phyloP scores from a whole-genome alignment of 2,888 invertebrate genomes.

The Andrena minutula region DNA sequence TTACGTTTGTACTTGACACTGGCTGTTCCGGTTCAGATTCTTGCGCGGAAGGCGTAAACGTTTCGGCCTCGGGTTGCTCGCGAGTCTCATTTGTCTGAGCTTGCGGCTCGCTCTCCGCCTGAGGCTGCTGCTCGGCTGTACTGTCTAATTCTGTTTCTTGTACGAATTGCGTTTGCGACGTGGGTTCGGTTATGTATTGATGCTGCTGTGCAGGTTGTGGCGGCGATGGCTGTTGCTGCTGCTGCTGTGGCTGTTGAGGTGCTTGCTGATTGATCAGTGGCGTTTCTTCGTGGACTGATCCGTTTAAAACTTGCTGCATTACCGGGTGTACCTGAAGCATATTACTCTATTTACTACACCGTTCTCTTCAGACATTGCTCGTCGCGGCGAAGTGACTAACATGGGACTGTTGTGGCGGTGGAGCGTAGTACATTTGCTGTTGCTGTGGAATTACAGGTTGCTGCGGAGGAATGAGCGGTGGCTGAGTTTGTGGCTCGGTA shows the following conservation, averaged over 20 bases:
- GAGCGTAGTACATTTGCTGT: slow-evolving; percentile 75
- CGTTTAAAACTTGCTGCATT: slow-evolving; percentile 82
- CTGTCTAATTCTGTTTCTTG: slow-evolving; percentile 80
- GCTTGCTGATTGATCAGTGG: slow-evolving; percentile 80
- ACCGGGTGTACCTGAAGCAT: slow-evolving; percentile 79
- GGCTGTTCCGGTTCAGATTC: slow-evolving; percentile 84
- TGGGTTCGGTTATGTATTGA: slow-evolving; percentile 76
- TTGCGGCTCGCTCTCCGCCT: slow-evolving; percentile 79
- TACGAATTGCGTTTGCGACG: slow-evolving; percentile 79
- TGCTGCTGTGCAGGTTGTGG: slow-evolving; percentile 75
- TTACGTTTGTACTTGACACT: slow-evolving; percentile 84
- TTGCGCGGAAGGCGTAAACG: slow-evolving; percentile 79
- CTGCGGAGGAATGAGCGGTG: slow-evolving; percentile 75
- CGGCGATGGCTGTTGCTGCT: slow-evolving; percentile 67
- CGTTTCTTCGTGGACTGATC: slow-evolving; percentile 83
- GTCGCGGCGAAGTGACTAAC: slow-evolving; percentile 59
- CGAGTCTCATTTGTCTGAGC: slow-evolving; percentile 79
- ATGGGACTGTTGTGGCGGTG: slow-evolving; percentile 75
- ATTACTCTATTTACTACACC: not conserved
- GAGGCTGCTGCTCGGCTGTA: slow-evolving; percentile 68
- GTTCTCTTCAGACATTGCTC: not conserved
- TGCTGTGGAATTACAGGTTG: slow-evolving; percentile 77
- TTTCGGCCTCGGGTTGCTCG: slow-evolving; percentile 80
- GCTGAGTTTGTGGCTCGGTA: slow-evolving; percentile 74
- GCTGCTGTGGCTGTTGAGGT: slow-evolving; percentile 75